Base-by-base conservation (phyloP, 2,797 vertebrate genomes). In the Petrocephalus sullivani region DNA sequence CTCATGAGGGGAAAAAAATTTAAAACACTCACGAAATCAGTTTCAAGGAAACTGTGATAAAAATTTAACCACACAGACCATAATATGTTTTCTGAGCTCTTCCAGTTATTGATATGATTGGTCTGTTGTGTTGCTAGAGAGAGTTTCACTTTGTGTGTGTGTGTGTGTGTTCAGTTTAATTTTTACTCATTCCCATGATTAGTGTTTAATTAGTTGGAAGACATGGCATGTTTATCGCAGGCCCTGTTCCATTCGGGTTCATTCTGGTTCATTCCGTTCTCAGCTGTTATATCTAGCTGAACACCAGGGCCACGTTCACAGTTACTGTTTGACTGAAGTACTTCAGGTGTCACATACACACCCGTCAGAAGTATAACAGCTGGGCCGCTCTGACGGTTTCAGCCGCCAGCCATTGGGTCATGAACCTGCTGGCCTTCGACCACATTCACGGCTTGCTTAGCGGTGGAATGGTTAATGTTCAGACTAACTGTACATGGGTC, bases 1-100 rank as follows among this genome's bases (percentile, higher is more conserved):
- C 41, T 87, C 53, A 33, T 10, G 37, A 7, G 54, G 84, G 23
- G 12, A 46, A 71, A 85, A 28, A 83, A n/a, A 88, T 28, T 28
- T 28, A 0, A 83, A 46, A 83, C n/a, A 1, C 51, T 82, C 64
- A 71, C 23, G 23, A 60, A 67, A 88, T 84, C 60, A 53, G 57
- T 85, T 84, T 88, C 41, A 85, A 54, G 51, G 56, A 88, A 78
- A 88, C 4, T 57, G 78, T 57, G 58, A 37, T 9, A n/a, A 28
- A 54, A 78, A 81, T 6, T 71, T 12, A 41, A 53, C 21, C 56
- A 28, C 21, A 53, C 37, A 4, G 53, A 41, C 23, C 16, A 46
- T 19, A 51, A 33, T 60, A 6, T 33, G 67, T 12, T n/a, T 87
- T 41, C 28, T 37, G 8, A 75, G 10, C 23, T 23, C 33, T 57